phyloP scores from a whole-genome alignment of 1,140 invertebrate species.

The Trichomalopsis sarcophagae region DNA sequence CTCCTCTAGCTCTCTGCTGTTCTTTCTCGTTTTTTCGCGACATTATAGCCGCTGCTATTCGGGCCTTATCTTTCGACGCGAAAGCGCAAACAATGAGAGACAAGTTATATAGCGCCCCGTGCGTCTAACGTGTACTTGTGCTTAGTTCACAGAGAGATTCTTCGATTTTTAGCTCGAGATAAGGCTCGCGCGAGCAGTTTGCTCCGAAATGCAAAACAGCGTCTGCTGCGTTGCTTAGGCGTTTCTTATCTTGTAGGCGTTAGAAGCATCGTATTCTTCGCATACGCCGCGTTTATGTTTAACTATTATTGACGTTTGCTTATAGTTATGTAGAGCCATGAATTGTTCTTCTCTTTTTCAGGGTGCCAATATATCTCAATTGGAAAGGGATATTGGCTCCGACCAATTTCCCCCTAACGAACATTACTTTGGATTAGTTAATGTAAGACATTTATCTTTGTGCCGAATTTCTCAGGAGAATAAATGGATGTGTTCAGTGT shows the following conservation, averaged over 20 bases:
- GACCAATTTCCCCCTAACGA: constrained; percentile 98
- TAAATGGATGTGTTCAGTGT: too few species aligned
- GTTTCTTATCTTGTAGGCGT: background rate
- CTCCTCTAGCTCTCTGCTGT: background rate
- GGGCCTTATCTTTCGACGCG: background rate
- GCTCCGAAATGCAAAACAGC: background rate
- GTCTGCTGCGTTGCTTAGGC: background rate
- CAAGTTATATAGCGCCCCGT: background rate
- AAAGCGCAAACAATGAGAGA: constrained; percentile 11
- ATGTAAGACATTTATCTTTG: constrained; percentile 82
- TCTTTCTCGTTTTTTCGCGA: background rate
- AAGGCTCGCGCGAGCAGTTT: background rate
- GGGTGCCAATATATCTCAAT: constrained; percentile 98
- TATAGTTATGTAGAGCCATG: constrained; percentile 12
- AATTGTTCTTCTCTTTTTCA: constrained; percentile 69
- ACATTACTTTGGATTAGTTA: constrained; percentile 98
- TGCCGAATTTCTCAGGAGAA: background rate
- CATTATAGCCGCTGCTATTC: background rate
- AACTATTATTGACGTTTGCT: background rate
- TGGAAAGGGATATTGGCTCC: constrained; percentile 97
- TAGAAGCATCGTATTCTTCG: background rate
- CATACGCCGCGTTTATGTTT: background rate
- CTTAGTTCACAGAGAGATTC: background rate
- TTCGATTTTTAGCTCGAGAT: constrained; percentile 30
- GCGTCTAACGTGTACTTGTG: background rate